phyloP scores from a whole-genome alignment of 2,113 vertebrate genomes.

The Romanogobio albipinnatus region DNA sequence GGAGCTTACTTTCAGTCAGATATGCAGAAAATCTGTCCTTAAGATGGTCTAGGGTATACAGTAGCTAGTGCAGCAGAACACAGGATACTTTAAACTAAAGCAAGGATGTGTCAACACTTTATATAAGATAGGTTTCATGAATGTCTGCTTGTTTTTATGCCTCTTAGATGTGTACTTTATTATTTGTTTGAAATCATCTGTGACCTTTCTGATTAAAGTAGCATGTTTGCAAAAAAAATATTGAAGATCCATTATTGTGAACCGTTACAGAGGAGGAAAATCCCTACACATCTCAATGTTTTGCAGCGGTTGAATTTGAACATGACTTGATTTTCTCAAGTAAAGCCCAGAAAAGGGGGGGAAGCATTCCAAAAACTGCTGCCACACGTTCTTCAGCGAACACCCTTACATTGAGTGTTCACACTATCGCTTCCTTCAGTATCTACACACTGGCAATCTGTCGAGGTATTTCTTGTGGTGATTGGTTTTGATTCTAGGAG shows the following conservation, averaged over 20 bases:
- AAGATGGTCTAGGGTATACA: background rate
- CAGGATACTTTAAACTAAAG: background rate
- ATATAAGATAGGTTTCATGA: constrained; percentile 23
- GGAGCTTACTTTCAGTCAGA: constrained; percentile 20
- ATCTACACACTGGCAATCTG: constrained; percentile 94
- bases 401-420: constrained; percentile 90
- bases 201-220: constrained; percentile 52
- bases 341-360: constrained; percentile 89
- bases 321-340: constrained; percentile 96
- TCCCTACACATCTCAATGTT: constrained; percentile 93
- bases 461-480: constrained; percentile 98
- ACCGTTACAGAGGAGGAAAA: constrained; percentile 70
- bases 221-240: constrained; percentile 49
- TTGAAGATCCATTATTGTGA: constrained; percentile 57
- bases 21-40: background rate
- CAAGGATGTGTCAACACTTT: constrained; percentile 22
- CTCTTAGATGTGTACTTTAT: constrained; percentile 23
- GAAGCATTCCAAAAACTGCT: constrained; percentile 95
- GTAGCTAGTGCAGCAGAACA: background rate
- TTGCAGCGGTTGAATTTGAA: constrained; percentile 97
- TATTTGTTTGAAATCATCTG: constrained; percentile 38
- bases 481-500: constrained; percentile 94
- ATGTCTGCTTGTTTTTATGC: constrained; percentile 42
- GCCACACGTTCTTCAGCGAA: constrained; percentile 93
- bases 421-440: constrained; percentile 89